phyloP scores from a whole-genome alignment of 1,140 invertebrate genomes.

The Tetraneura akinire region DNA sequence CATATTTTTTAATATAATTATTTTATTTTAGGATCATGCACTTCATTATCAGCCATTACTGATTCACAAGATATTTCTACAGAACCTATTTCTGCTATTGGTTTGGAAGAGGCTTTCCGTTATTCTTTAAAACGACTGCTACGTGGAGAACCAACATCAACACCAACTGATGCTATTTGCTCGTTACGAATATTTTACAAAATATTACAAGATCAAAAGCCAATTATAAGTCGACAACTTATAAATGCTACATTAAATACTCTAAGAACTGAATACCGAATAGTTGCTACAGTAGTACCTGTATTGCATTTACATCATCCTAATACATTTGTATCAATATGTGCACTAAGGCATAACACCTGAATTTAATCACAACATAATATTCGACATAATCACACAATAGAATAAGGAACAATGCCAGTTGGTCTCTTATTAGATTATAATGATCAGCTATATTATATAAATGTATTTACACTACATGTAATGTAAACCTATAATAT shows the following conservation, averaged over 20 bases:
- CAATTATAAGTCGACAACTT: slow-evolving; percentile 68
- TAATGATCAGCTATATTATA: slow-evolving; percentile 42
- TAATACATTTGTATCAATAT: slow-evolving; percentile 56
- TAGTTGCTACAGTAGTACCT: slow-evolving; percentile 75
- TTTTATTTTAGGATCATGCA: slow-evolving; percentile 41
- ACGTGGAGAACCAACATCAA: slow-evolving; percentile 65
- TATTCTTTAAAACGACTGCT: slow-evolving; percentile 75
- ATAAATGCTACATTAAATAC: slow-evolving; percentile 65
- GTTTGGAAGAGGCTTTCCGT: slow-evolving; percentile 67
- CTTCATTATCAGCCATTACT: slow-evolving; percentile 42
- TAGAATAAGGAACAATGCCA: slow-evolving; percentile 31
- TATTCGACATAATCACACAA: slow-evolving; percentile 18
- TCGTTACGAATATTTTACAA: slow-evolving; percentile 57
- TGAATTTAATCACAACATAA: not conserved
- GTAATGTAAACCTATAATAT: too few species aligned
- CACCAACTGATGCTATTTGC: slow-evolving; percentile 55
- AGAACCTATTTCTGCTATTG: slow-evolving; percentile 64
- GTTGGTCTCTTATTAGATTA: slow-evolving; percentile 1
- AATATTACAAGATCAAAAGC: slow-evolving; percentile 54
- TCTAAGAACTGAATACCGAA: slow-evolving; percentile 62
- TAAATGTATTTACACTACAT: slow-evolving; percentile 2
- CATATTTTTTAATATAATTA: slow-evolving; percentile 35
- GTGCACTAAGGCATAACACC: slow-evolving; percentile 55
- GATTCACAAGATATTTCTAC: slow-evolving; percentile 55
- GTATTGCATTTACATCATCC: slow-evolving; percentile 68